Percentiles rank a stretch among this genome's conserved stretches.
Conservation (phyloP, 2,888 invertebrate genomes). For the Panzeria rudis region DNA sequence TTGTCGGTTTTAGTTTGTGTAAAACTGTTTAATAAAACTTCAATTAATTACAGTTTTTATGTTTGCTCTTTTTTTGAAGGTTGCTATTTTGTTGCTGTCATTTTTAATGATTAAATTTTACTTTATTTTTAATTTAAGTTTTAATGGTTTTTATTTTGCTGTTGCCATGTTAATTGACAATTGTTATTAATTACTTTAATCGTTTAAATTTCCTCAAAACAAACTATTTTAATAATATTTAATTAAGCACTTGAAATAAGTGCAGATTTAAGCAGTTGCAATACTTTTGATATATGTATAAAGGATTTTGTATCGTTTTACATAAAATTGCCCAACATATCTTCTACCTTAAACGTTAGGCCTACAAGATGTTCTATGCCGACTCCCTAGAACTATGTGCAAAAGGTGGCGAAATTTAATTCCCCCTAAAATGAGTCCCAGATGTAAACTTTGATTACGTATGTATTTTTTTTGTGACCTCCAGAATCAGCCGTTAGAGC, state of each 20-base stretch:
- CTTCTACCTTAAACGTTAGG: no score
- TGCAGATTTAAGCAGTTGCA: not conserved
- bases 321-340: no score
- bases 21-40: conserved; percentile 1
- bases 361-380: no score
- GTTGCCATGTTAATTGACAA: conserved; percentile 14
- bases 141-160: conserved; percentile 6
- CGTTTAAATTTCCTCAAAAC: conserved; percentile 12
- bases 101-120: not conserved
- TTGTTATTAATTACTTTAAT: conserved; percentile 35
- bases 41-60: conserved; percentile 37
- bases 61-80: not conserved
- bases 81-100: not conserved
- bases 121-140: conserved; percentile 11
- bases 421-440: no score
- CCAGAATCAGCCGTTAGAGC: no score
- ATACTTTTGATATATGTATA: no score
- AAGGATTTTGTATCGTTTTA: no score
- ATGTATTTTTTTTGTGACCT: no score
- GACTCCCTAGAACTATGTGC: no score
- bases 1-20: conserved; percentile 22
- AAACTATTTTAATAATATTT: conserved; percentile 3
- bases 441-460: no score
- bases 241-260: not conserved
- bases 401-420: no score